These are phyloP conservation scores for Alethe castanea DNA, from an alignment of 2,113 vertebrate species.

Conservation along the genomic window DNA sequence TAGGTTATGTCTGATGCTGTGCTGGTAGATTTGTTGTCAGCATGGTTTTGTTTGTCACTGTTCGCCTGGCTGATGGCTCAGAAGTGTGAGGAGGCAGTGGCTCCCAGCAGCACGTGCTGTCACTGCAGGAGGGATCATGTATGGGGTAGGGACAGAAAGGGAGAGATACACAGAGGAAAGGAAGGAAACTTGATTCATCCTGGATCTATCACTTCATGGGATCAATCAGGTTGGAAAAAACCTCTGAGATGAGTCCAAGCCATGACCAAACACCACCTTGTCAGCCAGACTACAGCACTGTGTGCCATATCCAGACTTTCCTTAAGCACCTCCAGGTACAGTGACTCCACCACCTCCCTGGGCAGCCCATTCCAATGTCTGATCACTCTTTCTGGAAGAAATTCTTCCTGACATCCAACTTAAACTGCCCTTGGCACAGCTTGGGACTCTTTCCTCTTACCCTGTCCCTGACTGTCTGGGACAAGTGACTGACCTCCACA, in stretches of 20 bases:
- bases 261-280: background rate
- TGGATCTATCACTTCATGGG: background rate
- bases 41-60: background rate
- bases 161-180: background rate
- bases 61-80: background rate
- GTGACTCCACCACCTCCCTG: background rate
- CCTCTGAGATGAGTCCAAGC: background rate
- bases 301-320: rapidly evolving
- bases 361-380: background rate
- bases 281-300: background rate
- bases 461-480: rapidly evolving
- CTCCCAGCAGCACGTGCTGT: background rate
- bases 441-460: background rate
- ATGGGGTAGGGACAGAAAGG: background rate
- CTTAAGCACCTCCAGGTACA: background rate
- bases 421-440: background rate
- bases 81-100: background rate
- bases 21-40: background rate
- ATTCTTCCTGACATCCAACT: background rate
- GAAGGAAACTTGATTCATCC: background rate
- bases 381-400: background rate
- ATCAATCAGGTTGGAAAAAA: background rate
- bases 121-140: background rate
- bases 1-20: background rate
- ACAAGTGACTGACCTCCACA: background rate